These are phyloP conservation scores for Cinclus cinclus DNA, from an alignment of 2,113 vertebrate genomes.

Conservation along the genomic window DNA sequence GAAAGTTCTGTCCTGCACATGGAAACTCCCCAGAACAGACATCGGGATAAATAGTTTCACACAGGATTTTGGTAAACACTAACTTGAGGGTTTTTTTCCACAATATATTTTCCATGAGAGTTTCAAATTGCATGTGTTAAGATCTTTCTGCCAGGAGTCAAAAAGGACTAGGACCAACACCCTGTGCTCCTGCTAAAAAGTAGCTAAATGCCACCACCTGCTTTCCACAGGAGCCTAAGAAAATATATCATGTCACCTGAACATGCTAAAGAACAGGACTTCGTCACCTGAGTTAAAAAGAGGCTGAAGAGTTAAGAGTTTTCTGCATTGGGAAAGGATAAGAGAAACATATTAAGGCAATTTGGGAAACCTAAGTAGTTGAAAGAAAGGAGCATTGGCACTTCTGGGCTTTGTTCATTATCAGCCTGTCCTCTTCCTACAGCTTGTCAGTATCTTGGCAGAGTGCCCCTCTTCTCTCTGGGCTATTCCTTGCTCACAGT, in stretches of 20 bases:
- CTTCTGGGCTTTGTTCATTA: background rate
- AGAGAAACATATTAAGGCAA: background rate
- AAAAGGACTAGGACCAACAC: background rate
- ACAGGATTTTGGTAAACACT: background rate
- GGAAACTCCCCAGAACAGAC: background rate
- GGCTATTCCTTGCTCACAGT: background rate
- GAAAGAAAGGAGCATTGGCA: background rate
- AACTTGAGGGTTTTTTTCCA: background rate
- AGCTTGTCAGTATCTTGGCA: slow-evolving; percentile 17
- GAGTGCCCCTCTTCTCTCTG: background rate
- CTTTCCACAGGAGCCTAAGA: background rate
- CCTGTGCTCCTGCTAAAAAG: background rate
- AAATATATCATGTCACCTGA: background rate
- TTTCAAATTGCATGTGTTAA: background rate
- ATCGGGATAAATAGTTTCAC: background rate
- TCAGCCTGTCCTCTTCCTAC: background rate
- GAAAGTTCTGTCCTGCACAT: background rate
- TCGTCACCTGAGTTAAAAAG: background rate
- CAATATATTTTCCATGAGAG: background rate
- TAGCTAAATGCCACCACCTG: background rate
- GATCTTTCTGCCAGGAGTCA: background rate
- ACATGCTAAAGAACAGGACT: background rate
- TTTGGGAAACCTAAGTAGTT: background rate
- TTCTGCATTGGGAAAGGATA: background rate
- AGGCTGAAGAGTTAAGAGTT: background rate